phyloP scores from a whole-genome alignment of 2,797 vertebrate species.

The Esox lucius region DNA sequence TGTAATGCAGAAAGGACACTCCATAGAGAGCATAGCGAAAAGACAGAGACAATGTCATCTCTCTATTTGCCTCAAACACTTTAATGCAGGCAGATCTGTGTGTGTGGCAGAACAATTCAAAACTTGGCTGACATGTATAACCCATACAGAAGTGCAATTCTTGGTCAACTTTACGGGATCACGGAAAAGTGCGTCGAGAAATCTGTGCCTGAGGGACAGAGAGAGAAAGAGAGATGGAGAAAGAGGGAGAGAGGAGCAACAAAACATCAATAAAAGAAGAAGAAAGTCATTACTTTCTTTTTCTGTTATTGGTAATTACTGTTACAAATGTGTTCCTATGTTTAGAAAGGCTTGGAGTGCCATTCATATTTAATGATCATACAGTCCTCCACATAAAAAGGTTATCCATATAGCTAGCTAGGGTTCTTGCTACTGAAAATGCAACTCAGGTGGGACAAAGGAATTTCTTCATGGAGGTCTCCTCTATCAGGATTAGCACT shows the following conservation, averaged over 20 bases:
- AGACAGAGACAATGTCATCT: neutral
- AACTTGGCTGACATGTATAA: too few relatives aligned
- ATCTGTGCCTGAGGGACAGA: too few relatives aligned
- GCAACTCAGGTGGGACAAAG: constrained; percentile 31
- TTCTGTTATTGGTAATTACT: neutral
- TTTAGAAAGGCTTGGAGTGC: constrained; percentile 40
- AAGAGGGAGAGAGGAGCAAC: neutral
- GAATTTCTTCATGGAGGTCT: neutral
- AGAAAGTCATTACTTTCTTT: neutral
- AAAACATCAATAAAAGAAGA: neutral
- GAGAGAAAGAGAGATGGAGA: neutral
- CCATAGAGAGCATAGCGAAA: neutral
- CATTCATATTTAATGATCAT: constrained; percentile 59
- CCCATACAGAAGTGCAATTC: too few relatives aligned
- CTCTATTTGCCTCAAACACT: too few relatives aligned
- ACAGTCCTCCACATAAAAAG: constrained; percentile 56
- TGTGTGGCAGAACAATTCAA: too few relatives aligned
- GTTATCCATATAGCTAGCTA: constrained; percentile 50
- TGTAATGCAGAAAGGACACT: constrained; percentile 24
- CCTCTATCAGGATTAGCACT: constrained; percentile 22
- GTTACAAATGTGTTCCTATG: neutral
- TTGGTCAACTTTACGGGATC: too few relatives aligned
- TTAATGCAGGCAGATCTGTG: too few relatives aligned
- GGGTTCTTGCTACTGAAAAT: constrained; percentile 43
- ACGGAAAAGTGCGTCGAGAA: too few relatives aligned